phyloP scores from a whole-genome alignment of 2,113 vertebrate genomes.

The Riparia riparia region DNA sequence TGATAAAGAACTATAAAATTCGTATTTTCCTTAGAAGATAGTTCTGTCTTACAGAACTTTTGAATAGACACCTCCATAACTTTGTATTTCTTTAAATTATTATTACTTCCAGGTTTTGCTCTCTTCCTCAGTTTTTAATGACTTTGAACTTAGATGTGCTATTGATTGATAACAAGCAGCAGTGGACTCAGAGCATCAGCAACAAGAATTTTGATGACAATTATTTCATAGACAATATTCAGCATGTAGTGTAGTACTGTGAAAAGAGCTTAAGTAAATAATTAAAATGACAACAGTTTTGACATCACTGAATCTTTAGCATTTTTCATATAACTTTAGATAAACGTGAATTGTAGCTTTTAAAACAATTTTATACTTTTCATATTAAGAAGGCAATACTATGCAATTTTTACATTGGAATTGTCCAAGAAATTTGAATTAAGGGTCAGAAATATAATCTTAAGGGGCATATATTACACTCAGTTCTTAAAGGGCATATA shows the following conservation, averaged over 20 bases:
- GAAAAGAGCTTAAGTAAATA: neutral
- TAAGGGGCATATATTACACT: neutral
- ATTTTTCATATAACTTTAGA: neutral
- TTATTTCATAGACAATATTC: slow-evolving; percentile 8
- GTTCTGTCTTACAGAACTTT: neutral
- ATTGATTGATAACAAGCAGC: neutral
- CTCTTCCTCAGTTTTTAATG: neutral
- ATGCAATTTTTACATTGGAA: neutral
- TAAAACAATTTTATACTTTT: neutral
- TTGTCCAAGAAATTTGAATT: neutral
- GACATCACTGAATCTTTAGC: neutral
- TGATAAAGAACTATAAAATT: neutral
- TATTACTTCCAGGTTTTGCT: neutral
- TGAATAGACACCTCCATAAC: neutral
- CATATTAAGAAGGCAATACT: neutral
- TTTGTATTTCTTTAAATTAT: neutral
- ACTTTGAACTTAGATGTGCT: neutral
- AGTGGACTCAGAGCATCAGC: neutral
- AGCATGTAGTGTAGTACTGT: neutral
- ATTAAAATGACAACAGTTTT: neutral
- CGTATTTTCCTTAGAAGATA: neutral
- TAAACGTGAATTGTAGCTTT: neutral
- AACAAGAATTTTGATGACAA: neutral
- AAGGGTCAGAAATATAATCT: neutral
- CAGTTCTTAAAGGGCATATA: neutral